Base-by-base conservation (phyloP, 2,113 vertebrate genomes). In the Telmatochromis bifrenatus region DNA sequence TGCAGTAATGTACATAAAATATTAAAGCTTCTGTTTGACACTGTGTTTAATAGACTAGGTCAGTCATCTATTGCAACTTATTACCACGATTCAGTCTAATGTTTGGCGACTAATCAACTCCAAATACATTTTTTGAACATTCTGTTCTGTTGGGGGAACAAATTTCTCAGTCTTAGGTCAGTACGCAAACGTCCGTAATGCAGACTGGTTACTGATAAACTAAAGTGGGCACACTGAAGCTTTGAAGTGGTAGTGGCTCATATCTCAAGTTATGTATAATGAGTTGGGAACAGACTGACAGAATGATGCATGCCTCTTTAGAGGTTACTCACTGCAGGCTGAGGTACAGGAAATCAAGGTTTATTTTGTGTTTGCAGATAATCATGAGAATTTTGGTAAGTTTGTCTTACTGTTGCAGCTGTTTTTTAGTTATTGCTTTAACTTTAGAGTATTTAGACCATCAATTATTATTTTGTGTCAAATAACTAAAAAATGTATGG, bases 191-290 rank as follows among this genome's bases (percentile, higher is more conserved):
- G 87, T 88, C 87, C 87, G 86, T 75, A 79, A 92, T 89, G 92
- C 77, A 15, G 93, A 93, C 91, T 94, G 93, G 93, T 91, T 88
- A 81, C 86, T 88, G 95, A 95, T 95, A 94, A 92, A 90, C 60
- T 88, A 68, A 93, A 95, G 94, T 94, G 89, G 85, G 79, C 70
- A 92, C 90, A 85, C 90, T 94, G 92, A 94, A 93, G 91, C 86
- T 85, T 94, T 83, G 91, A 89, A 93, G 91, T 87, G 84, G 79
- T 80, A 39, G 62, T 17, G 68, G 68, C 75, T 89, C 84, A 70
- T 95, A 95, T 95, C 93, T 92, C 54, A 77, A 91, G 92, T 82
- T 88, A 83, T 79, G 85, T 73, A 81, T 85, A 58, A 83, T 82
- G 90, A 91, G 90, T 88, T 84, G 88, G 65, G 84, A 85, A 89